A percentile compares a stretch with the other conserved stretches of the same genome.
phyloP scores from a whole-genome alignment of 2,113 vertebrate genomes.

The Tursiops truncatus region DNA sequence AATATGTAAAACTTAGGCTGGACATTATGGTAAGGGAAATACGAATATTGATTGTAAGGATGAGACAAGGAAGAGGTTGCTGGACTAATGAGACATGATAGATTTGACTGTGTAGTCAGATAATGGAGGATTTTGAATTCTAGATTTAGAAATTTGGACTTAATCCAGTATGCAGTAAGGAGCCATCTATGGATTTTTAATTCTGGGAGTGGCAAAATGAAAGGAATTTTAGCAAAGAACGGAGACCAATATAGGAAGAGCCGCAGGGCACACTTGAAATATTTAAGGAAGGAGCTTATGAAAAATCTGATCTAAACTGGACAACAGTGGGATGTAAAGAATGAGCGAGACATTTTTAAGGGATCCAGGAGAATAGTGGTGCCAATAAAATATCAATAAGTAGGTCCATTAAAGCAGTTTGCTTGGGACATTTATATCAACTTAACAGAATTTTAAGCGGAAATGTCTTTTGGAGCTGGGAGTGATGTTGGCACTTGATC shows the following conservation, averaged over 20 bases:
- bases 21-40: not conserved
- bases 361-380: not conserved
- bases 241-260: not conserved
- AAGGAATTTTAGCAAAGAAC: not conserved
- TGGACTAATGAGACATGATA: not conserved
- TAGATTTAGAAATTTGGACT: not conserved
- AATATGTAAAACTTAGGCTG: not conserved
- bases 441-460: slow-evolving; percentile 23
- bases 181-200: not conserved
- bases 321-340: not conserved
- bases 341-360: not conserved
- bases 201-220: not conserved
- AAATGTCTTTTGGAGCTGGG: not conserved
- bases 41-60: not conserved
- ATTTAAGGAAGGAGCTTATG: not conserved
- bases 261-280: not conserved
- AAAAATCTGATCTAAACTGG: not conserved
- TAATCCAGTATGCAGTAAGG: not conserved
- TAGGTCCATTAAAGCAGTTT: not conserved
- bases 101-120: not conserved
- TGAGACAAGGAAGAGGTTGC: not conserved
- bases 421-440: not conserved
- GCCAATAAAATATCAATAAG: not conserved
- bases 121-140: not conserved
- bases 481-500: not conserved